A percentile compares a stretch with the other conserved stretches of the same genome.
Evolutionary conservation across 53 echinoderm and acorn worm species (phyloP).

Genomic region (Patiria pectinifera): DNA sequence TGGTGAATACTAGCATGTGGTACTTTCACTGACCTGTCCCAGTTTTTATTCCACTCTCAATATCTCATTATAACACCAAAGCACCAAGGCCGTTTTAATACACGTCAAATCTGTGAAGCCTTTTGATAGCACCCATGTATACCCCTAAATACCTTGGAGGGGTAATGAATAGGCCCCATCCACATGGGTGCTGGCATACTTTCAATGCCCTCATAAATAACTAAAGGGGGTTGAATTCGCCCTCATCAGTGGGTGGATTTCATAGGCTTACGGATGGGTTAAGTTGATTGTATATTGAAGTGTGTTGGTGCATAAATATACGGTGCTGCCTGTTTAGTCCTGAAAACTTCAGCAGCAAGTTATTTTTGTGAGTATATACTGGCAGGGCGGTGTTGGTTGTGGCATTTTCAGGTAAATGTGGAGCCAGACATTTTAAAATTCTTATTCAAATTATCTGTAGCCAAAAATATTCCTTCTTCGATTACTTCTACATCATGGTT

Average conservation of each 20-base stretch:
- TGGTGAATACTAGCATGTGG: no score
- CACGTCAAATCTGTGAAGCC: constrained; percentile 35
- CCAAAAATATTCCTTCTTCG: no score
- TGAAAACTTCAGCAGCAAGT: no score
- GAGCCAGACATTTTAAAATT: no score
- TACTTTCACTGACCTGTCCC: no score
- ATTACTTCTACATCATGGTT: no score
- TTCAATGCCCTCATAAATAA: constrained; percentile 58
- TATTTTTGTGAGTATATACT: no score
- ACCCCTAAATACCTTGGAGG: constrained; percentile 26
- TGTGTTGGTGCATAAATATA: not conserved
- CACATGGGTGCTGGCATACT: constrained; percentile 14
- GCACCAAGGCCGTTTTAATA: not conserved
- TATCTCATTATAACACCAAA: not conserved
- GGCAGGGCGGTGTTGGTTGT: no score
- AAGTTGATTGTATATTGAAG: not conserved
- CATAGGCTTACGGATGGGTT: not conserved
- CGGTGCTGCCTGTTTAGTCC: no score
- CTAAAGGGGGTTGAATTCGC: constrained; percentile 46
- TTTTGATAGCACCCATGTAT: not conserved
- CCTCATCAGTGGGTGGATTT: constrained; percentile 27
- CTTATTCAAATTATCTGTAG: no score
- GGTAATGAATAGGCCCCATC: constrained; percentile 32
- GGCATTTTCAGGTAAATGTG: no score
- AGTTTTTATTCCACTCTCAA: no score